A percentile compares a stretch with the other conserved stretches of the same genome.
Conservation (phyloP, 2,113 vertebrate genomes). For the Chionomys nivalis region DNA sequence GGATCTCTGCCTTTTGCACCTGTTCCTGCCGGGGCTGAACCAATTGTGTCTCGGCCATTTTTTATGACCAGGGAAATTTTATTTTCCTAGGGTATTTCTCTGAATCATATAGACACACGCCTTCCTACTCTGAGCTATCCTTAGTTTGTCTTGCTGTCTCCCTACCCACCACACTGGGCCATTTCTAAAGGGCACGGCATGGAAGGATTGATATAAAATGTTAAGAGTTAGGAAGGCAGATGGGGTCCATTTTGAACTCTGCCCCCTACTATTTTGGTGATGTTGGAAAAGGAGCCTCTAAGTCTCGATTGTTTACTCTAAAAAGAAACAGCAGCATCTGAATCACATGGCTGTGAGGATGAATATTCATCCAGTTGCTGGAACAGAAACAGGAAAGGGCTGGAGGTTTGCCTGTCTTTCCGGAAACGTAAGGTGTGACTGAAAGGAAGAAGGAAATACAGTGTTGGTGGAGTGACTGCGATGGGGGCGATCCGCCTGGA, state of each 20-base stretch:
- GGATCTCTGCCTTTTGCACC: neutral
- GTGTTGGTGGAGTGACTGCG: neutral
- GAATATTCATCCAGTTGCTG: neutral
- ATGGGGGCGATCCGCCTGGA: neutral
- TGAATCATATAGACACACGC: neutral
- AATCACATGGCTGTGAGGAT: neutral
- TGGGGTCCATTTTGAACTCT: neutral
- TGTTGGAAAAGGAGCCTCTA: neutral
- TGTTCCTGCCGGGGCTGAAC: neutral
- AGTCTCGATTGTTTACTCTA: neutral
- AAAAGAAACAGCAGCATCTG: neutral
- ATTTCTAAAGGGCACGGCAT: neutral
- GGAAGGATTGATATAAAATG: neutral
- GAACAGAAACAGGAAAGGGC: neutral
- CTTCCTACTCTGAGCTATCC: neutral
- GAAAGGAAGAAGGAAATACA: neutral
- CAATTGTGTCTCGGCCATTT: neutral
- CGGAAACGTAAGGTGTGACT: neutral
- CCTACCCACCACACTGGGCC: neutral
- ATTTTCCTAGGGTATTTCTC: neutral
- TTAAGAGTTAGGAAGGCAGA: neutral
- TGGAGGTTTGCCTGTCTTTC: slow-evolving; percentile 6
- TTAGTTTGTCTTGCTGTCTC: neutral
- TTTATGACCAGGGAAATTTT: neutral
- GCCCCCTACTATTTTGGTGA: neutral